Percentiles rank a stretch among this genome's conserved stretches.
Evolutionary conservation across 2,113 vertebrate species (phyloP).

Genomic region (Tychaedon coryphoeus): DNA sequence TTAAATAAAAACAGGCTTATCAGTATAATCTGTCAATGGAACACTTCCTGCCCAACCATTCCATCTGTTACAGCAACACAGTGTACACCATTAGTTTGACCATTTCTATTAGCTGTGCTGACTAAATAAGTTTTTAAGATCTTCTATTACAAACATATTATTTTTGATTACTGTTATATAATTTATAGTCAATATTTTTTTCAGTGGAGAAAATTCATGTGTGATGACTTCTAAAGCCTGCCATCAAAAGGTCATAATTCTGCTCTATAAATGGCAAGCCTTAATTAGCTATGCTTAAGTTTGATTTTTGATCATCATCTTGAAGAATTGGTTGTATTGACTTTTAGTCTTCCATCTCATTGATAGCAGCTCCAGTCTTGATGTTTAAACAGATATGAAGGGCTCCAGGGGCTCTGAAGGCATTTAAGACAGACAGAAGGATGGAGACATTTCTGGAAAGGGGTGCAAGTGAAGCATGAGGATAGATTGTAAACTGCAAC

Average conservation of each 20-base stretch:
- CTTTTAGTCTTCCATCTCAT: constrained; percentile 8
- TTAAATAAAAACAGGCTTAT: background rate
- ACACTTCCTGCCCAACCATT: background rate
- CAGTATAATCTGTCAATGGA: constrained; percentile 17
- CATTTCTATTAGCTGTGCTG: constrained; percentile 2
- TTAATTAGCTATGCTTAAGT: constrained; percentile 18
- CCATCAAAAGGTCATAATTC: constrained; percentile 3
- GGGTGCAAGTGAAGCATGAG: constrained; percentile 25
- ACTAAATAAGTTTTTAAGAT: background rate
- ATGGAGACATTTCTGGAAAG: constrained; percentile 58
- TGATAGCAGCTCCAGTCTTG: background rate
- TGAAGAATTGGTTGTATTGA: background rate
- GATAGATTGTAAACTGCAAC: background rate
- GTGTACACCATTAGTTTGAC: background rate
- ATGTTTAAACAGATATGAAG: constrained; percentile 41
- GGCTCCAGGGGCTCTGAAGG: constrained; percentile 24
- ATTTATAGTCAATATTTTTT: background rate
- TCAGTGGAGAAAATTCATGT: background rate
- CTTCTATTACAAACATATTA: background rate
- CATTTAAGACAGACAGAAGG: constrained; percentile 31
- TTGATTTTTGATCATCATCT: constrained; percentile 18
- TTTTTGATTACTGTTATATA: constrained; percentile 26
- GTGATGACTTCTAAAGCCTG: background rate
- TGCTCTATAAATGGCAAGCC: background rate
- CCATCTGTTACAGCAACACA: background rate